Evolutionary conservation across 2,888 invertebrate genomes (phyloP), one percentile per base, ranked within the genome.

Genomic region (Pristionchus japonicus): DNA sequence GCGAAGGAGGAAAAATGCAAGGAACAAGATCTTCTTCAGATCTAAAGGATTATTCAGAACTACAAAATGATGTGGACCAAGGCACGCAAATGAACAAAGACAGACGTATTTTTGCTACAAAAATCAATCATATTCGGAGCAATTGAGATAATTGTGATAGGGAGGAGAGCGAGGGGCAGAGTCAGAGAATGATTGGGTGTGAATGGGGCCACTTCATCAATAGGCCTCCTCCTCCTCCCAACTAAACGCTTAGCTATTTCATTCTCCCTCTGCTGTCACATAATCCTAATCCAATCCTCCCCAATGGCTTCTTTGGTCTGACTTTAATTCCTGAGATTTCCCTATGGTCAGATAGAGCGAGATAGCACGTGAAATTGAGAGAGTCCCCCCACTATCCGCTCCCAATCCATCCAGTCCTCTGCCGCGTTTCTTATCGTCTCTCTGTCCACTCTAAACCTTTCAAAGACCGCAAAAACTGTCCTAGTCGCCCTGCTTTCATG

Each of bases 111-210:
- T 6, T 13, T 47, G 47, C 13, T 47, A 13, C 47, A 57, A 64
- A 64, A 64, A 64, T 64, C n/a, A n/a, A n/a, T n/a, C n/a, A n/a
- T n/a, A n/a, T n/a, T 74, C 37, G 40, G 74, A 74, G 64, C 31
- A 34, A 67, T 64, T 31, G 9, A 64, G 70, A 74, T 37, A 80
- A 13, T 43, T 49, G 80, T 49, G 80, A 80, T 43, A n/a, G 31
- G 9, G 31, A 23, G 17, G 74, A 40, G 74, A 77, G 74, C n/a
- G 49, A n/a, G 49, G 20, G 47, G 23, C 37, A 23, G 37, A 37
- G 17, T 13, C 9, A n/a, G 17, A 49, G 49, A 15, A 80, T 77
- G 80, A 80, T 49, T 80, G 49, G 80, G 49, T 80, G 80, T 47
- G 49, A 49, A 80, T 49, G 80, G 37, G 31, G 13, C 43, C 34